Evolutionary conservation across 2,888 invertebrate genomes (phyloP).

Genomic region (Catocala nupta): DNA sequence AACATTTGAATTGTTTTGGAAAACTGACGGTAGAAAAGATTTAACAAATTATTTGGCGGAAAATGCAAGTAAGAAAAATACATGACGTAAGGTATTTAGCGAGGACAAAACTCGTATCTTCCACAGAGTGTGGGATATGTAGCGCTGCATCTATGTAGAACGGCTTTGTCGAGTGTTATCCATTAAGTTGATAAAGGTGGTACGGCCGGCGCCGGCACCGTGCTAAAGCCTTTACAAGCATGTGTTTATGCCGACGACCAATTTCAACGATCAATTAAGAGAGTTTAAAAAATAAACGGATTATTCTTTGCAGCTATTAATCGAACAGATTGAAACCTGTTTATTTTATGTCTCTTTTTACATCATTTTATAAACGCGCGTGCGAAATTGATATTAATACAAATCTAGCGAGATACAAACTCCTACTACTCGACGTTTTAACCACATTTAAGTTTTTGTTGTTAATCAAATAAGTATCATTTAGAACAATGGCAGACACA

Average conservation of each 20-base stretch:
- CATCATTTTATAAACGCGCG: background rate
- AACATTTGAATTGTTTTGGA: no score
- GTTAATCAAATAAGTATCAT: constrained; percentile 22
- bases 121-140: background rate
- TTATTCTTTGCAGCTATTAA: constrained; percentile 23
- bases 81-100: constrained; percentile 4
- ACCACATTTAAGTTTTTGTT: constrained; percentile 32
- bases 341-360: constrained; percentile 25
- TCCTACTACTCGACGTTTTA: constrained; percentile 17
- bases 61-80: constrained; percentile 10
- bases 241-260: constrained; percentile 21
- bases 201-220: constrained; percentile 1
- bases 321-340: constrained; percentile 32
- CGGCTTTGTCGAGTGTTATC: constrained; percentile 13
- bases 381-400: constrained; percentile 6
- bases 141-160: background rate
- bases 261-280: constrained; percentile 29
- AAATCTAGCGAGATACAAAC: constrained; percentile 3
- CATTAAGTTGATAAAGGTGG: constrained; percentile 19
- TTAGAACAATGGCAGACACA: constrained; percentile 19
- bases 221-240: constrained; percentile 15
- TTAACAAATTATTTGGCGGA: background rate
- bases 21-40: background rate
- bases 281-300: constrained; percentile 35
- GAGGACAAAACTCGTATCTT: constrained; percentile 5